Base-by-base conservation (phyloP, 2,797 vertebrate genomes). In the Corythornis leucogaster region DNA sequence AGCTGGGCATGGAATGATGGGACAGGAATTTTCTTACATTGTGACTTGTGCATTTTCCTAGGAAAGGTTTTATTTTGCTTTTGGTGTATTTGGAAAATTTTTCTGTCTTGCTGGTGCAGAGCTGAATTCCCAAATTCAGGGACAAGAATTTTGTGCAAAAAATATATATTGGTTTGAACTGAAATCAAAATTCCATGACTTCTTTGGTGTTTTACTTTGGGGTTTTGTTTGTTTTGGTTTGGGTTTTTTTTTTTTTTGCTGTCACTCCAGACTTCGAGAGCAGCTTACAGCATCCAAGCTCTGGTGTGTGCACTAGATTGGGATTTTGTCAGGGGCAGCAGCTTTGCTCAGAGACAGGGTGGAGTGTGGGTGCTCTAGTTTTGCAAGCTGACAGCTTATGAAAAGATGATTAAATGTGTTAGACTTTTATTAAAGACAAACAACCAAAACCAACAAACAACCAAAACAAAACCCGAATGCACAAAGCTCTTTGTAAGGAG, bases 271-370 rank as follows among this genome's bases (percentile, higher is more conserved):
- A 9, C 38, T 46, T 18, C 0, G 6, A 6, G 55, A 30, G 28
- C 24, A 9, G 58, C 16, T 70, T 2, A 2, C 26, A 42, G 66
- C 38, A 26, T 15, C 50, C 20, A 1, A 13, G 28, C 57, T 38
- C 35, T 7, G 0, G 4, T 2, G 0, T 6, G 38, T 5, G 1
- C 1, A 0, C 26, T 1, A 17, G 45, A 28, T 25, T n/a, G 3
- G 75, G 55, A 45, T 31, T 61, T 55, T 26, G 35, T 12, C 20
- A 1, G 17, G 53, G 15, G 0, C 1, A 0, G 15, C 7, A 6
- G 16, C 82, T 85, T n/a, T n/a, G 66, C 91, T 35, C 19, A 4
- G 73, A 45, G 80, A 48, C 0, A 0, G 57, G 63, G 77, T 15
- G 43, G 35, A 62, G 50, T 6, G 2, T 17, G 3, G 30, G 33